A percentile compares a stretch with the other conserved stretches of the same genome.
These are phyloP conservation scores for Parapristionchus giblindavisi DNA, from an alignment of 2,888 invertebrate species.

Conservation along the genomic window DNA sequence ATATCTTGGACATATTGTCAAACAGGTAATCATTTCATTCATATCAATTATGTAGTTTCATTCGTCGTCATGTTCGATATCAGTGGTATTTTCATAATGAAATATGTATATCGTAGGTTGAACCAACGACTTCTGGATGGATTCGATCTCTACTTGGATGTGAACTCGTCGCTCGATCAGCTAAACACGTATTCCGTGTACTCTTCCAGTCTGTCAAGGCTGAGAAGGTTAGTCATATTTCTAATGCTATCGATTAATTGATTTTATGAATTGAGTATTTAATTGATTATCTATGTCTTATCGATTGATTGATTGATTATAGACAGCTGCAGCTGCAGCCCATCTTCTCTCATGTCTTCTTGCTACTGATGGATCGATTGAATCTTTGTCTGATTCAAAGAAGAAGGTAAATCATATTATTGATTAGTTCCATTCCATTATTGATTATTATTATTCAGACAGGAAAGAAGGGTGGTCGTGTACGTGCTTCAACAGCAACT, in stretches of 20 bases:
- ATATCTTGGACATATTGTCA: slow-evolving; percentile 91
- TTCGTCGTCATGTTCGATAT: neutral
- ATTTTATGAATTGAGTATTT: neutral
- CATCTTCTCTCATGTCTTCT: slow-evolving; percentile 96
- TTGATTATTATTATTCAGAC: neutral
- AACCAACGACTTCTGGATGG: slow-evolving; percentile 40
- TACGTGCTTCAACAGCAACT: slow-evolving; percentile 37
- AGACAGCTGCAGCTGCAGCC: slow-evolving; percentile 79
- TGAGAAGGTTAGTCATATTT: neutral
- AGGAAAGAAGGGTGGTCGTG: slow-evolving; percentile 34
- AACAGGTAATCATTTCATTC: slow-evolving; percentile 75
- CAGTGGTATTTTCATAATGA: neutral
- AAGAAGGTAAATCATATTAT: slow-evolving; percentile 28
- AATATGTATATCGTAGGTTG: slow-evolving; percentile 61
- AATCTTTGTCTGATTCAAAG: slow-evolving; percentile 3
- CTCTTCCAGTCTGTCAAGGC: slow-evolving; percentile 35
- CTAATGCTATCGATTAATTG: neutral
- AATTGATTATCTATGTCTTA: neutral
- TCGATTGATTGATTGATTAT: neutral
- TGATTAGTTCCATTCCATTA: neutral
- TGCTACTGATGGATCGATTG: slow-evolving; percentile 74
- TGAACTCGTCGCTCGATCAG: slow-evolving; percentile 87
- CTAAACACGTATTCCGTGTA: slow-evolving; percentile 89
- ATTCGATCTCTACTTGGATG: slow-evolving; percentile 80
- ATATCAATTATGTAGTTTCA: neutral